Evolutionary conservation across 2,113 vertebrate species (phyloP), one percentile per base, ranked within the genome.

Genomic region (Pterocles gutturalis): DNA sequence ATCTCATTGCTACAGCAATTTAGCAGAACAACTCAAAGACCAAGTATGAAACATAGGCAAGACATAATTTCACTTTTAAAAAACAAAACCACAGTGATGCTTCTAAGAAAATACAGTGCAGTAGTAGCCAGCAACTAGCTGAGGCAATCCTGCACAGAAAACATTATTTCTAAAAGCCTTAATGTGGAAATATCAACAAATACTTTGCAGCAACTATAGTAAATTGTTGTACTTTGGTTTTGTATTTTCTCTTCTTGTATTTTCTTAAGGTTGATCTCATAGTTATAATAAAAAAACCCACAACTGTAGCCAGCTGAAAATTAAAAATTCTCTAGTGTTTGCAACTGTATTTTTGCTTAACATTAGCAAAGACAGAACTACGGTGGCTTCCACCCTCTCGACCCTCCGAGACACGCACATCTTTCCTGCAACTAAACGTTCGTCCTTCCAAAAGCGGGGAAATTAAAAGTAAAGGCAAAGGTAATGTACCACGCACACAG

Each of bases 401-500:
- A 24, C 25, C 5, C 60, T 9, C 53, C 5, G 6, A 20, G 41
- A 12, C 29, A 9, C 25, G 11, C 3, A 3, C 19, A 13, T 6
- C 45, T 57, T 31, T 22, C 77, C 77, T 11, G 26, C 55, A 26
- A 8, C 31, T 4, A 31, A 53, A 15, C 20, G 11, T 4, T 18
- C 6, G 2, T 13, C 33, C 21, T 67, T 26, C 31, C 83, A 29
- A 24, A 17, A 12, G 36, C 24, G 6, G 41, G 29, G 65, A 75
- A 16, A 13, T 6, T 0, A 2, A 11, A 28, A 28, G 38, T 3
- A 17, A 45, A 6, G 20, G 54, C 48, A 8, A 24, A 36, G 1
- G 13, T 0, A 7, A 4, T 0, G 62, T 15, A 5, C 13, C 6
- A 7, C 8, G 45, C 20, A 2, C 5, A 2, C 29, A 5, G 57